Evolutionary conservation across 2,113 vertebrate genomes (phyloP).

Genomic region (Podiceps cristatus): DNA sequence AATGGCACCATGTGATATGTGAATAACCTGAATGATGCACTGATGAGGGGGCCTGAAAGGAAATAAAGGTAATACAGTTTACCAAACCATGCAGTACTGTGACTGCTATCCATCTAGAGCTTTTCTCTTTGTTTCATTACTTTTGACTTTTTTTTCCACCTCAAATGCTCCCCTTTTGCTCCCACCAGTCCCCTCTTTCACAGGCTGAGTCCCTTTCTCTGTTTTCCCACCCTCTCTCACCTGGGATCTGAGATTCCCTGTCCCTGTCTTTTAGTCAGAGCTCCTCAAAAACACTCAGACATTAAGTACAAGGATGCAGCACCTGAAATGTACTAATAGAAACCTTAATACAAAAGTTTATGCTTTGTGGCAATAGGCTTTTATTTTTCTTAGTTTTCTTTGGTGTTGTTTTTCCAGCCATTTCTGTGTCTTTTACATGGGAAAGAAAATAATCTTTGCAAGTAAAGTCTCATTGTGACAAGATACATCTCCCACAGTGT

Average conservation of each 20-base stretch:
- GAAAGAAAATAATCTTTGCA: neutral
- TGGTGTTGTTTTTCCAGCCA: no score
- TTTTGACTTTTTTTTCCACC: neutral
- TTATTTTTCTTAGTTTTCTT: neutral
- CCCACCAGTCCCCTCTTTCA: neutral
- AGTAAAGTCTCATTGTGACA: neutral
- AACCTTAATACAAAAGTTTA: neutral
- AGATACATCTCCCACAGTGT: neutral
- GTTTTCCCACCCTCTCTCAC: neutral
- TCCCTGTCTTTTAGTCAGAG: neutral
- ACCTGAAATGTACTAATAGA: neutral
- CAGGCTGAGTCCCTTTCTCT: neutral
- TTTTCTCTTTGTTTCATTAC: neutral
- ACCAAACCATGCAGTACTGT: neutral
- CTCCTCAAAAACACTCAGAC: neutral
- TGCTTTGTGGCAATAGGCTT: neutral
- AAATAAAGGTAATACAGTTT: neutral
- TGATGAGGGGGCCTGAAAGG: neutral
- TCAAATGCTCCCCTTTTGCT: neutral
- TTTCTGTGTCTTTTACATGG: neutral
- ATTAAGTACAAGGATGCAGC: neutral
- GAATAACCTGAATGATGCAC: neutral
- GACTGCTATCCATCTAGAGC: neutral
- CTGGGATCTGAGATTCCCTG: neutral
- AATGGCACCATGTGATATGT: neutral